Conservation (phyloP, 2,888 invertebrate species). For the Patella ulyssiponensis region DNA sequence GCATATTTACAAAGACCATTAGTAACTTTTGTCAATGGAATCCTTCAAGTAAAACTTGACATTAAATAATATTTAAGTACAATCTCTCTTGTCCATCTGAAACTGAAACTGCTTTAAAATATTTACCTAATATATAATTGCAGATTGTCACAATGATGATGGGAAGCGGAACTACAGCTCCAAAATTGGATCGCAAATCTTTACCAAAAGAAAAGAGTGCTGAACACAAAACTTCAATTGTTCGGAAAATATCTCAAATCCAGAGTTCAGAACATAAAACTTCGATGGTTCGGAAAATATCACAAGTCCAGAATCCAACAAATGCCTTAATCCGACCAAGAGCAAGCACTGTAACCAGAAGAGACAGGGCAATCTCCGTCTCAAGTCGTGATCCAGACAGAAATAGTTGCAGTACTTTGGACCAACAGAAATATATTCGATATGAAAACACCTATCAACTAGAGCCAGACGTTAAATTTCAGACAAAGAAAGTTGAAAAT, state of each 20-base stretch:
- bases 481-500: slow-evolving; percentile 42
- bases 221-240: not conserved
- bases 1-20: no score
- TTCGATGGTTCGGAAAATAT: not conserved
- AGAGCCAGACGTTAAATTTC: slow-evolving; percentile 50
- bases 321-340: slow-evolving; percentile 26
- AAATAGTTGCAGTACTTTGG: slow-evolving; percentile 46
- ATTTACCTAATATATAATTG: not conserved
- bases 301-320: not conserved
- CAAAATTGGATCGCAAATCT: not conserved
- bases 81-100: no score
- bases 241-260: not conserved
- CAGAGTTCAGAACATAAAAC: not conserved
- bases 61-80: no score
- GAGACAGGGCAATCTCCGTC: slow-evolving; percentile 29
- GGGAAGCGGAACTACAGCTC: not conserved
- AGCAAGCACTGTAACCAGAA: slow-evolving; percentile 37
- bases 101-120: no score
- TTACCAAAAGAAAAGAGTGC: not conserved
- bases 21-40: no score
- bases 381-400: slow-evolving; percentile 47
- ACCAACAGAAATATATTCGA: slow-evolving; percentile 38
- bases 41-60: no score
- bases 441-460: slow-evolving; percentile 64
- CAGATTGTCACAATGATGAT: not conserved